Evolutionary conservation across 2,888 invertebrate species (phyloP).

Genomic region (Chloromyia formosa): DNA sequence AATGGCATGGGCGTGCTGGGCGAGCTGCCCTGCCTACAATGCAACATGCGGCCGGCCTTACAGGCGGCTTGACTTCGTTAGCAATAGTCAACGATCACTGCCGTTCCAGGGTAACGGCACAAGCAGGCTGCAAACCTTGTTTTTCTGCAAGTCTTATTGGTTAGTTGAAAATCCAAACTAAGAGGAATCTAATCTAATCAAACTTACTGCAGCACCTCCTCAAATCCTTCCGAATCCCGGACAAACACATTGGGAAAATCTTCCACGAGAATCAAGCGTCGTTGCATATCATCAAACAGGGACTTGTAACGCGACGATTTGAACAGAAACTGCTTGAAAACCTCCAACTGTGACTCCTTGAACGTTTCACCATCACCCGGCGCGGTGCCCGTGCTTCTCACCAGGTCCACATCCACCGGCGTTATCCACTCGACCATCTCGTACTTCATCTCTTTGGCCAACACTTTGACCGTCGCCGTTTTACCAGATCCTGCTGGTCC

Average conservation of each 20-base stretch:
- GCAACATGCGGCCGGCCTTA: too few species aligned
- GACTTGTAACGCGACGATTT: slow-evolving; percentile 80
- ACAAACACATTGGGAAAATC: slow-evolving; percentile 84
- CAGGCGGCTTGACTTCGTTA: too few species aligned
- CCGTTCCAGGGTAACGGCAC: too few species aligned
- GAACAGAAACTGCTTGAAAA: slow-evolving; percentile 80
- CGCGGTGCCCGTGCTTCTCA: slow-evolving; percentile 52
- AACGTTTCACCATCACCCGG: slow-evolving; percentile 55
- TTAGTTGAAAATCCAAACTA: too few species aligned
- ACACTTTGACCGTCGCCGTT: slow-evolving; percentile 74
- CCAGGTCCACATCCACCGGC: slow-evolving; percentile 75
- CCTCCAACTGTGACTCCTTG: slow-evolving; percentile 70
- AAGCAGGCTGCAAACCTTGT: too few species aligned
- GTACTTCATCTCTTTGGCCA: slow-evolving; percentile 70
- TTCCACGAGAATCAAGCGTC: slow-evolving; percentile 75
- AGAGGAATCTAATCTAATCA: too few species aligned
- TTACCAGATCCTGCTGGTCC: slow-evolving; percentile 90
- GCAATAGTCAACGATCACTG: too few species aligned
- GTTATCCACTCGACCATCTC: slow-evolving; percentile 80
- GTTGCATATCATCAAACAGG: slow-evolving; percentile 66
- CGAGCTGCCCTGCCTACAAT: too few species aligned
- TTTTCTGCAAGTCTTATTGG: too few species aligned
- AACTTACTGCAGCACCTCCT: slow-evolving; percentile 74
- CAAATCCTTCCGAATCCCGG: slow-evolving; percentile 72
- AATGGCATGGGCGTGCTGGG: too few species aligned